phyloP scores from a whole-genome alignment of 2,113 vertebrate species.

The Echinops telfairi region DNA sequence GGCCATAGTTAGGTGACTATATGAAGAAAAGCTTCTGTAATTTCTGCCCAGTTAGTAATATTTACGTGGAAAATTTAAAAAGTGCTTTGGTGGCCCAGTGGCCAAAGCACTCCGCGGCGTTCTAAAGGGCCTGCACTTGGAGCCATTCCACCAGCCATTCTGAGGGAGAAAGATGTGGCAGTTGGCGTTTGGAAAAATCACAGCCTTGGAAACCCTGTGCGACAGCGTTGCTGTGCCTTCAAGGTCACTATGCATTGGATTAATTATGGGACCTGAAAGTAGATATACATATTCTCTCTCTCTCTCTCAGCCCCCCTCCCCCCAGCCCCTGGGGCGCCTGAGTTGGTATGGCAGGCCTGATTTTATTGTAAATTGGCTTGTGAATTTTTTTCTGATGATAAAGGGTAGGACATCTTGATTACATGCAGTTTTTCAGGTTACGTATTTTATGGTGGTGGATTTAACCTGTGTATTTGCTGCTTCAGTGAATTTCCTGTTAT shows the following conservation, averaged over 20 bases:
- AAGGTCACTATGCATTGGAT: not conserved
- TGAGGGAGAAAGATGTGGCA: not conserved
- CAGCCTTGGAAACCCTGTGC: not conserved
- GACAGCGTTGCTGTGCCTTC: not conserved
- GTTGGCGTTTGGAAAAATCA: not conserved
- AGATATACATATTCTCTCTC: not conserved
- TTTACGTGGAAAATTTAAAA: constrained; percentile 20
- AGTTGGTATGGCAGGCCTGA: constrained; percentile 21
- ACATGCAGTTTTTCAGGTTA: constrained; percentile 50
- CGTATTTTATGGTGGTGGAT: constrained; percentile 47
- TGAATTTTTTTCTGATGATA: constrained; percentile 31
- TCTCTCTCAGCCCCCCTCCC: too few species aligned
- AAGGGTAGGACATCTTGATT: constrained; percentile 30
- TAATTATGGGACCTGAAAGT: not conserved
- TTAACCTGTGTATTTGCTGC: constrained; percentile 30
- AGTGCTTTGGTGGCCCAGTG: not conserved
- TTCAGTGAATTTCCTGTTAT: not conserved
- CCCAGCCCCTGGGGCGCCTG: not conserved
- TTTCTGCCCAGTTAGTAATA: constrained; percentile 48
- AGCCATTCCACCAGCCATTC: not conserved
- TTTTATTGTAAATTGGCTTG: constrained; percentile 48
- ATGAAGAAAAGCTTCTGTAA: constrained; percentile 45
- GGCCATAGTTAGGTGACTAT: constrained; percentile 25
- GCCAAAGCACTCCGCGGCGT: not conserved
- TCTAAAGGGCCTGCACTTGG: not conserved